Conservation (phyloP, 53 echinoderm and acorn worm species). For the Holothuria leucospilota region DNA sequence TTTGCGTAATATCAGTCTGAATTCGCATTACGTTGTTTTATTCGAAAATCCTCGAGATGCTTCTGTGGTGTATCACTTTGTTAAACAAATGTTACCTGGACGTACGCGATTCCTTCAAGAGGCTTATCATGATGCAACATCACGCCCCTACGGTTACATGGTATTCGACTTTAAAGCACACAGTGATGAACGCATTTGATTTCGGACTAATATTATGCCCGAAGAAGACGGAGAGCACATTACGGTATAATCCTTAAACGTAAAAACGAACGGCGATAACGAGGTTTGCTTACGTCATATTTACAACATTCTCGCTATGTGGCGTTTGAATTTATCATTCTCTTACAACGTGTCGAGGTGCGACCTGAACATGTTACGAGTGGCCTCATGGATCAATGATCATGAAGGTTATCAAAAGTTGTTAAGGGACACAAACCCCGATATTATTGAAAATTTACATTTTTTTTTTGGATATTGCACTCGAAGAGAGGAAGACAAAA, state of each 20-base stretch:
- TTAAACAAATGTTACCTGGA: slow-evolving; percentile 74
- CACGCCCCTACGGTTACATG: slow-evolving; percentile 70
- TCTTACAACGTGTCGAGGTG: no score
- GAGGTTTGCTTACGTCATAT: no score
- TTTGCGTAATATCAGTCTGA: slow-evolving; percentile 55
- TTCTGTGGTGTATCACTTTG: slow-evolving; percentile 46
- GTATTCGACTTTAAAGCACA: slow-evolving; percentile 78
- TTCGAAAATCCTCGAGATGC: slow-evolving; percentile 62
- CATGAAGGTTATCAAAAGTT: no score
- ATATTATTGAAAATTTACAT: no score
- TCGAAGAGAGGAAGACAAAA: no score
- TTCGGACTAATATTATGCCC: background rate
- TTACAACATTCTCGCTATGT: no score
- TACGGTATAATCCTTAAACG: background rate
- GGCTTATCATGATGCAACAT: slow-evolving; percentile 17
- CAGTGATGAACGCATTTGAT: background rate
- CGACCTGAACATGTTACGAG: no score
- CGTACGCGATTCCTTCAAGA: slow-evolving; percentile 31
- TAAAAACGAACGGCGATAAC: no score
- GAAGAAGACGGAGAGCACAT: slow-evolving; percentile 22
- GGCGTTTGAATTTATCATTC: no score
- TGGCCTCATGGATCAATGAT: no score
- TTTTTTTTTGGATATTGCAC: no score
- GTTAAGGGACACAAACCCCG: no score
- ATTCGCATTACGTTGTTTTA: slow-evolving; percentile 50